Base-by-base conservation (phyloP, 2,888 invertebrate genomes). In the Athalia cordata region DNA sequence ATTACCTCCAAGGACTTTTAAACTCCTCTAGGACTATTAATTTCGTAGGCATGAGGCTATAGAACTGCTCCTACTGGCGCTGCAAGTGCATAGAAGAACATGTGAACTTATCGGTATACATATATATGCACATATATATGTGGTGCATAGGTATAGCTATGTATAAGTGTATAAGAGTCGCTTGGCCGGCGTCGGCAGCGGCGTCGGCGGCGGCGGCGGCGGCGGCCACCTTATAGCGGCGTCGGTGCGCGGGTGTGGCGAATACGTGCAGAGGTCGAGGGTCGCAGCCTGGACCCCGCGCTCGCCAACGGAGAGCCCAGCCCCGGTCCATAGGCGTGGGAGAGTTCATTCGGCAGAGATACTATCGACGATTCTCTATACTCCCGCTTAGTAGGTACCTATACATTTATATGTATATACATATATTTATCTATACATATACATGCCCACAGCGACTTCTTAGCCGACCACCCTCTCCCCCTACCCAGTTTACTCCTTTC, bases 321-420 rank as follows among this genome's bases (percentile, higher is more conserved):
- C 78, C 70, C 74, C 78, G 62, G 70, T 62, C 78, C 86, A 88
- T 88, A 89, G 89, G 89, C 89, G 89, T 89, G 89, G 89, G 89
- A 89, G 89, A 89, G 89, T 89, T 89, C 89, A 89, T 89, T 89
- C 86, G 89, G 88, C 85, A 88, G 85, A 89, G 89, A 89, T 89
- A 88, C 86, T 89, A 89, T 89, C 89, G 87, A 87, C 87, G 89
- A 89, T 89, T 89, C 89, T 29, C 74, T 75, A 75, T 75, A 75
- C 61, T 29, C 29, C 29, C 29, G 29, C 29, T 29, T 29, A 29
- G 29, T 29, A 29, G 29, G 29, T 29, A 29, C 29, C 29, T 29
- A 29, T 29, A 29, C 29, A 29, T 29, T 29, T 29, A 29, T 29
- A 29, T 29, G 29, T 29, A 29, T 29, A 29, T 29, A 29, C 29